phyloP scores from a whole-genome alignment of 2,797 vertebrate species.

The Tauraco hartlaubi region DNA sequence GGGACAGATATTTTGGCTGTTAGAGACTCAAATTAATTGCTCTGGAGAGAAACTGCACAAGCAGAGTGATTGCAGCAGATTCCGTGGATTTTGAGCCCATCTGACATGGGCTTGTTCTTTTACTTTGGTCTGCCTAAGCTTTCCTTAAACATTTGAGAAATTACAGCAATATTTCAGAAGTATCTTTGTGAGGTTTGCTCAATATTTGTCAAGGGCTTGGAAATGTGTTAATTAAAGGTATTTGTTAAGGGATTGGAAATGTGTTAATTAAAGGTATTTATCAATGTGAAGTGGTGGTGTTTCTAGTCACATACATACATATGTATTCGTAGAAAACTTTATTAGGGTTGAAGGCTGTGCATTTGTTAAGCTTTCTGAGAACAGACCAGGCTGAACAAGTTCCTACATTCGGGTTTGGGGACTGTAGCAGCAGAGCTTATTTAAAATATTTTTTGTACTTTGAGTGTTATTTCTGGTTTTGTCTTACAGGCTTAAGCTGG shows the following conservation, averaged over 20 bases:
- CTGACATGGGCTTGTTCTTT: background rate
- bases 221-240: background rate
- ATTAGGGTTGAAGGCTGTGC: background rate
- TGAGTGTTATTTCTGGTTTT: background rate
- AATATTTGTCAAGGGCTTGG: background rate
- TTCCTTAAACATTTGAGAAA: background rate
- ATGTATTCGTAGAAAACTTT: background rate
- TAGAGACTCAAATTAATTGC: fast-evolving
- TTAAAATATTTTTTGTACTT: background rate
- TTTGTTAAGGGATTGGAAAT: background rate
- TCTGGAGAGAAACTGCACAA: background rate
- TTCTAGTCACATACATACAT: background rate
- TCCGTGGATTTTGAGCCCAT: background rate
- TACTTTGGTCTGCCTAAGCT: background rate
- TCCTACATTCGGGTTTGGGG: background rate
- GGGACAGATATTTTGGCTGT: background rate
- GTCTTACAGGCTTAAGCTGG: background rate
- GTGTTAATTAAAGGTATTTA: background rate
- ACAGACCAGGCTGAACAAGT: background rate
- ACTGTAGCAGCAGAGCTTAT: background rate
- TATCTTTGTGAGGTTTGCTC: background rate
- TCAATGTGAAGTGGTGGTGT: background rate
- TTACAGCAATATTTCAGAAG: background rate
- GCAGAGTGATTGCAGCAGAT: background rate
- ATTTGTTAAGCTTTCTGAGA: background rate